phyloP scores from a whole-genome alignment of 2,797 vertebrate species.

The Anisognathus igniventris region DNA sequence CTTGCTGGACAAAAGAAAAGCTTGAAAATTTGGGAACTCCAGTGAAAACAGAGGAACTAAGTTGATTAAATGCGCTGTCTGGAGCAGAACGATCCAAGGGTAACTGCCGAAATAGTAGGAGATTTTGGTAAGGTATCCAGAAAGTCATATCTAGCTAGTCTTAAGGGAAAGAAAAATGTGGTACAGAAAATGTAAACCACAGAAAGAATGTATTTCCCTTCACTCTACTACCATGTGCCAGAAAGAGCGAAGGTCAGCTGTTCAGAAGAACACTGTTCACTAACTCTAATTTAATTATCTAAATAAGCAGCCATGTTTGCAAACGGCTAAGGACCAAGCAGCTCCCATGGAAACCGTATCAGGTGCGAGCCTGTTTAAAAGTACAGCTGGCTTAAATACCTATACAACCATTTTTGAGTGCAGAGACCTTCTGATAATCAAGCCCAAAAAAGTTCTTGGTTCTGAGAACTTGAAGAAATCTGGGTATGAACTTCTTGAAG shows the following conservation, averaged over 20 bases:
- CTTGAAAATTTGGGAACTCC: background rate
- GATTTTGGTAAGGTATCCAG: background rate
- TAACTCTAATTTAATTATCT: conserved; percentile 40
- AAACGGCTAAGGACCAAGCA: conserved; percentile 35
- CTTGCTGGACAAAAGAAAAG: background rate
- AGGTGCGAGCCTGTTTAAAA: conserved; percentile 1
- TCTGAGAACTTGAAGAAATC: background rate
- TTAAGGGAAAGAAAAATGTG: background rate
- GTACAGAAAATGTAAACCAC: background rate
- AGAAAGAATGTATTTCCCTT: background rate
- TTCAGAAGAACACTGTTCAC: background rate
- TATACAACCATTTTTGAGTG: background rate
- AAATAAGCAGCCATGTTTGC: conserved; percentile 31
- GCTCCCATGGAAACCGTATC: conserved; percentile 39
- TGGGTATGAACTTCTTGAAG: background rate
- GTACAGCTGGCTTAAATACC: background rate
- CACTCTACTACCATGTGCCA: background rate
- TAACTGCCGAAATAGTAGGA: background rate
- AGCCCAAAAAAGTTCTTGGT: background rate
- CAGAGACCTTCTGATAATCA: background rate
- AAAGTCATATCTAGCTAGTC: background rate
- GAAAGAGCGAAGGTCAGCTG: background rate
- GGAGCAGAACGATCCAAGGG: background rate
- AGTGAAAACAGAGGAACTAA: background rate
- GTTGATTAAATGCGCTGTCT: background rate